These are phyloP conservation scores for Pinna nobilis DNA, from an alignment of 1,140 invertebrate species.

Conservation along the genomic window DNA sequence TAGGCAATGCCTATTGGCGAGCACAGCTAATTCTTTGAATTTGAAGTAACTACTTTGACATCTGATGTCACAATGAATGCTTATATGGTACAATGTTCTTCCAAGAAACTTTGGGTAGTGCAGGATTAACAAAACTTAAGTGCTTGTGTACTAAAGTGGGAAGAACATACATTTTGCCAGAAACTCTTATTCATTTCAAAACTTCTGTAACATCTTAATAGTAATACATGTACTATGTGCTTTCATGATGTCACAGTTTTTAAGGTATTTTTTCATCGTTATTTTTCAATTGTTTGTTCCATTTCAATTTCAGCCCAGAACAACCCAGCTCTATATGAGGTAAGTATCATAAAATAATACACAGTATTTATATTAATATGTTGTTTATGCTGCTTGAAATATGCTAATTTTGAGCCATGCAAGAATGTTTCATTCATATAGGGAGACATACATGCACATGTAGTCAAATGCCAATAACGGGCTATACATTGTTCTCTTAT, in stretches of 20 bases:
- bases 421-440: background rate
- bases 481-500: too few relatives aligned
- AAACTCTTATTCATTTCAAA: too few relatives aligned
- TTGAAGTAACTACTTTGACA: too few relatives aligned
- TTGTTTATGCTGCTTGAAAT: background rate
- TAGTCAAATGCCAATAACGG: background rate
- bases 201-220: too few relatives aligned
- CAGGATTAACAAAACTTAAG: background rate
- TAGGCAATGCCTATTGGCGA: too few relatives aligned
- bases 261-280: background rate
- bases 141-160: too few relatives aligned
- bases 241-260: background rate
- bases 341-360: background rate
- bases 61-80: too few relatives aligned
- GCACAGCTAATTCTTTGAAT: too few relatives aligned
- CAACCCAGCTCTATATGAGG: constrained; percentile 23
- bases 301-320: background rate
- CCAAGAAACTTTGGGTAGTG: background rate
- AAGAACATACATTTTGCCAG: too few relatives aligned
- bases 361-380: background rate
- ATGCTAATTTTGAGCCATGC: background rate
- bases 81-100: too few relatives aligned
- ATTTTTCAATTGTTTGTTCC: background rate
- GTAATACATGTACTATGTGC: too few relatives aligned
- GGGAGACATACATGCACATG: background rate